Percentiles rank a stretch among this genome's conserved stretches.
These are phyloP conservation scores for Elgaria multicarinata DNA, from an alignment of 2,113 vertebrate species.

Conservation along the genomic window DNA sequence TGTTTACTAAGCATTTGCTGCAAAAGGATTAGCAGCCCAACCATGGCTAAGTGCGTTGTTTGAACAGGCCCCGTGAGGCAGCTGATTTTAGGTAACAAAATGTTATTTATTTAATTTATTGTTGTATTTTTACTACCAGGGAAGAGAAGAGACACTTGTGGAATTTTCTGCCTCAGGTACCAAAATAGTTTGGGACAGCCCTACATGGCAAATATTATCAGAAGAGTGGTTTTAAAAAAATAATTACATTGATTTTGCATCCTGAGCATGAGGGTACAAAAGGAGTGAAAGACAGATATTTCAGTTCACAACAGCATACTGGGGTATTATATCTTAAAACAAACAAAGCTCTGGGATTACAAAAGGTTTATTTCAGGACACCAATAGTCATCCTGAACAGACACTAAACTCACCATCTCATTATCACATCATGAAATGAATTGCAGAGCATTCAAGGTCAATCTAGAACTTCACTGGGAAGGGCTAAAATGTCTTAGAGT, in stretches of 20 bases:
- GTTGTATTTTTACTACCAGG: no score
- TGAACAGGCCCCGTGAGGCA: background rate
- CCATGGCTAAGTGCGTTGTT: no score
- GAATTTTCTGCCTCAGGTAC: background rate
- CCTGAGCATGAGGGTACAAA: no score
- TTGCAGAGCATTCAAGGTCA: background rate
- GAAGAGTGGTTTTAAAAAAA: background rate
- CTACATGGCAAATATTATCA: background rate
- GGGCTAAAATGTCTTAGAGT: background rate
- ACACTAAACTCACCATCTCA: background rate
- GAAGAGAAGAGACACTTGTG: background rate
- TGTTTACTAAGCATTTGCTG: no score
- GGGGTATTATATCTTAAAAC: background rate
- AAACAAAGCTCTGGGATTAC: background rate
- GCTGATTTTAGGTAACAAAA: background rate
- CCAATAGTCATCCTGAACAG: conserved; percentile 12
- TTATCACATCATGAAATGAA: background rate
- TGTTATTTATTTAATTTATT: background rate
- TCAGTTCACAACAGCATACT: background rate
- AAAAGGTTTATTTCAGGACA: background rate
- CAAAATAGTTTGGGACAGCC: background rate
- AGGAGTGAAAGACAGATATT: background rate
- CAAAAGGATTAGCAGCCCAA: no score
- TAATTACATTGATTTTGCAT: background rate
- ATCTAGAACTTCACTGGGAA: conserved; percentile 21